Base-by-base conservation (phyloP, 2,113 vertebrate genomes). In the Zosterops pallidus region DNA sequence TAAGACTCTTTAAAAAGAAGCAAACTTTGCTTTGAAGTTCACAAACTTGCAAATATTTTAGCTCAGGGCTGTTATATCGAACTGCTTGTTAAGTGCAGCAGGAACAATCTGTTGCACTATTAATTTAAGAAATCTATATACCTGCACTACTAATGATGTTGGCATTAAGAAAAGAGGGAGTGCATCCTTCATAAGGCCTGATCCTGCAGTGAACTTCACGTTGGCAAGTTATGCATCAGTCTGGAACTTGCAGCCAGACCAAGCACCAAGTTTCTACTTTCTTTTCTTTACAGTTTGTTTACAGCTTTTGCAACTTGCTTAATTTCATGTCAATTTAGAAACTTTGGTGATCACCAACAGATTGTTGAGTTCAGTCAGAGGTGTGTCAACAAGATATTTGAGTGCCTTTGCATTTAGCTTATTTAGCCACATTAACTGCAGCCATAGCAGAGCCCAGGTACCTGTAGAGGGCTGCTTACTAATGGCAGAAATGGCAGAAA, bases 1-100 rank as follows among this genome's bases (percentile, higher is more conserved):
- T 82, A 79, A 91, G 49, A 44, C 46, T 75, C 75, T 93, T 90
- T 49, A 57, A 83, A 95, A 94, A 90, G 53, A 77, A 76, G 60
- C 3, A 23, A 89, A 92, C 76, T 90, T 95, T 93, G 59, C 92
- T 97, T 97, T 95, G 92, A 95, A 94, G 90, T 96, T 94, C 92
- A 94, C 49, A 93, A 92, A 89, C 72, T 89, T 69, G 68, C 0
- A 0, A 92, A 64, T 92, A 83, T 79, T 88, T 89, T 53, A 86
- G 60, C 72, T 90, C 35, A 25, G 59, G 79, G 67, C 64, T 94
- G 50, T 75, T 82, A 91, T 8, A 86, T 21, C 83, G 76, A 95
- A 87, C 53, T 71, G 68, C 95, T 94, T 81, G 39, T 95, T 88
- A 96, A 92, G 47, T 79, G 91, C 69, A 78, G 86, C 78, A 90